phyloP scores from a whole-genome alignment of 1,140 invertebrate genomes.

The Megathymus violae region DNA sequence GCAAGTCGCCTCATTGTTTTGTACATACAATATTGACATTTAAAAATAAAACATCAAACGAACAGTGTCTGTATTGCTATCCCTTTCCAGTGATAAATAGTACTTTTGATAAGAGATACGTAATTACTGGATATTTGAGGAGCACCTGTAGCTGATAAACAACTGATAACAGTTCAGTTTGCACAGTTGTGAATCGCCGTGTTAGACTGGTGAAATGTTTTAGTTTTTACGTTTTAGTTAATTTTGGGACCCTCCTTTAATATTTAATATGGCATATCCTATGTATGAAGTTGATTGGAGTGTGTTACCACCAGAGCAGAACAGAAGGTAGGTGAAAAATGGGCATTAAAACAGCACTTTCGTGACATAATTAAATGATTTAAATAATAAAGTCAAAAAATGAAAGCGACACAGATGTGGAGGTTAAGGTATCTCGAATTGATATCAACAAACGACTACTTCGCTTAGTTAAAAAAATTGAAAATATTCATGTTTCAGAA shows the following conservation, averaged over 20 bases:
- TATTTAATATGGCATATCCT: conserved; percentile 73
- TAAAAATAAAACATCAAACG: conserved; percentile 75
- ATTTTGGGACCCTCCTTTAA: conserved; percentile 52
- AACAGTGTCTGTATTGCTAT: conserved; percentile 75
- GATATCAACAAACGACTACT: neutral
- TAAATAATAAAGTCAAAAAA: neutral
- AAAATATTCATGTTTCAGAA: conserved; percentile 37
- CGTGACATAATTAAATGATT: neutral
- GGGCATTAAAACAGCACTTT: neutral
- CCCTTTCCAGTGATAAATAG: conserved; percentile 81
- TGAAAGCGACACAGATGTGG: neutral
- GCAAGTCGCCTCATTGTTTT: conserved; percentile 75
- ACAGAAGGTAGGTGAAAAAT: conserved; percentile 88
- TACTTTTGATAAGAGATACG: conserved; percentile 82
- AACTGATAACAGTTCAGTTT: conserved; percentile 78
- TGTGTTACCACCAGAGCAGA: conserved; percentile 91
- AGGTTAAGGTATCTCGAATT: neutral
- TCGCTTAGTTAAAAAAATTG: conserved; percentile 28
- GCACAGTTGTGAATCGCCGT: conserved; percentile 67
- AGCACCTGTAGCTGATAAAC: conserved; percentile 80
- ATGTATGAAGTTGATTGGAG: conserved; percentile 91
- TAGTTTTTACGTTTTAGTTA: conserved; percentile 57
- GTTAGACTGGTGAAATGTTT: conserved; percentile 71
- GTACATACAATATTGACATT: conserved; percentile 77
- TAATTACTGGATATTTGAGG: conserved; percentile 77